Evolutionary conservation across 2,888 invertebrate species (phyloP), one percentile per base, ranked within the genome.

Genomic region (Cryptus viduatorius): DNA sequence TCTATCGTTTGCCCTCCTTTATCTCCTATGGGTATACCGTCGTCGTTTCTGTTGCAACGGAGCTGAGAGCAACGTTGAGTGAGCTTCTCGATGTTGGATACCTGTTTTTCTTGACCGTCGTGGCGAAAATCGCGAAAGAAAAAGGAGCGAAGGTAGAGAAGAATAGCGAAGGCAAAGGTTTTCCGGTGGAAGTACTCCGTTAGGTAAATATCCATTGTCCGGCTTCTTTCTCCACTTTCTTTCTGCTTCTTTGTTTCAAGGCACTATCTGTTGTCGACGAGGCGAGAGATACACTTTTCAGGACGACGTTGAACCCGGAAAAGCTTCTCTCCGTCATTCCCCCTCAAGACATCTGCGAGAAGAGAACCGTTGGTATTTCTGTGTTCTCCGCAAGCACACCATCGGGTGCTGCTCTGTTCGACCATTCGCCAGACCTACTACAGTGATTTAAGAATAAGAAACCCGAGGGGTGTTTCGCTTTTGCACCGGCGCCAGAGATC

Each of bases 131-230:
- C 76, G 50, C 37, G 44, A 56, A 53, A 10, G 71, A 8, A 48
- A 50, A 73, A 80, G 75, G 19, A 48, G 48, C 14, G 16, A 48
- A 24, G 14, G 37, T 31, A 42, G 10, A 73, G 16, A 73, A 65
- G 10, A 67, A 16, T 56, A 67, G 68, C 31, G 50, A 67, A 67
- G 59, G 80, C 68, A 65, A 83, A 68, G 75, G 79, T 85, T 82
- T 85, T 82, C 82, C 79, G 76, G 79, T 82, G 29, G 46, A 81
- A 78, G 77, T 84, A 84, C 84, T 81, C 81, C 68, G 84, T 78
- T 84, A 84, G 81, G 84, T 84, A 84, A 84, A 84, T 84, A 84
- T 59, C 77, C 61, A 78, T 82, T 61, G 53, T 81, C 68, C 79
- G 75, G 73, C 79, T 64, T 79, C 48, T 59, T 10, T 42, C 46